Conservation (phyloP, 2,113 vertebrate species). For the Bettongia penicillata region DNA sequence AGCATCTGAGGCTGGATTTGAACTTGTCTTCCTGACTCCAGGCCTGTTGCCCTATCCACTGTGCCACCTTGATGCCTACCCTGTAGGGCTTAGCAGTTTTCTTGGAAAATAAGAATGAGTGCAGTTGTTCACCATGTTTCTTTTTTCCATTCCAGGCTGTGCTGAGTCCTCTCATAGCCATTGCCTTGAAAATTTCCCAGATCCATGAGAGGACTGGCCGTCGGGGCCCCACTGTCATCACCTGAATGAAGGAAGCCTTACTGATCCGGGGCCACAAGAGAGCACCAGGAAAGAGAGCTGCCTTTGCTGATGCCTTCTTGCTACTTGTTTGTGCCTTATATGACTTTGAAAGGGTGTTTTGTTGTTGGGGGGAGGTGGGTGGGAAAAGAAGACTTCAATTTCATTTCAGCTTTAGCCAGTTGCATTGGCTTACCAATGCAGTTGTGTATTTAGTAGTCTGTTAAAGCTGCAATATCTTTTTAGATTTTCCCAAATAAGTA, state of each 20-base stretch:
- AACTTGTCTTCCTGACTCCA: no score
- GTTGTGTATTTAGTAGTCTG: conserved; percentile 66
- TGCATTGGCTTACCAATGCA: conserved; percentile 70
- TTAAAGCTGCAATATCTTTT: conserved; percentile 70
- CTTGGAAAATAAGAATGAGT: background rate
- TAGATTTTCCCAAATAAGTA: conserved; percentile 23
- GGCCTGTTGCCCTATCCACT: background rate
- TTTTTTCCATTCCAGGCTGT: conserved; percentile 87
- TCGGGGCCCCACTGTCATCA: conserved; percentile 96
- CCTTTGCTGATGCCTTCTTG: conserved; percentile 70
- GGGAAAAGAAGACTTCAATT: conserved; percentile 51
- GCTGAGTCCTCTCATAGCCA: conserved; percentile 97
- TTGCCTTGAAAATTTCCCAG: conserved; percentile 97
- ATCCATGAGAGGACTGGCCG: conserved; percentile 96
- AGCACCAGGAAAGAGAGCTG: conserved; percentile 70
- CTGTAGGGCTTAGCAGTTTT: background rate
- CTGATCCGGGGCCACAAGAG: conserved; percentile 82
- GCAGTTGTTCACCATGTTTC: conserved; percentile 41
- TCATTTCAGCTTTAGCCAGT: conserved; percentile 68
- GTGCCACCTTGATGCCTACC: background rate
- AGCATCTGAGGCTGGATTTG: no score
- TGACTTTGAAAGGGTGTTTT: conserved; percentile 74
- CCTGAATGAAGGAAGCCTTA: conserved; percentile 84
- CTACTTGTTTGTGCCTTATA: conserved; percentile 86
- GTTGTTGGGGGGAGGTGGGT: conserved; percentile 51